Evolutionary conservation across 1,140 invertebrate species (phyloP), one percentile per base, ranked within the genome.

Genomic region (Drosophila sulfurigaster): DNA sequence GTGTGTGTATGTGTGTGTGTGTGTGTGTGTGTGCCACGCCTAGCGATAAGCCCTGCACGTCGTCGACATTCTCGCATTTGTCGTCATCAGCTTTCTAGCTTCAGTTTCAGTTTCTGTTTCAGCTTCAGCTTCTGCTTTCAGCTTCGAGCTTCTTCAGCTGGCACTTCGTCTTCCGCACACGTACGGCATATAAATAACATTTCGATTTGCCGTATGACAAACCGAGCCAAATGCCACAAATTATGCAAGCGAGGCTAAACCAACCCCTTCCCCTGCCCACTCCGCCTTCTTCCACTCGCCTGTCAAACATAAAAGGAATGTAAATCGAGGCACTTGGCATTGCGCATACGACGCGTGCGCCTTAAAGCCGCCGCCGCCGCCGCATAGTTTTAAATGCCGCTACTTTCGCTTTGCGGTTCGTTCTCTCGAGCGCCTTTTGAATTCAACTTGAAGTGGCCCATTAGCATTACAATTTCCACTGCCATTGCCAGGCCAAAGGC

Each of bases 171-270:
- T 72, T 13, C 56, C 46, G 71, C 73, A 64, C 83, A 87, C 83
- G 83, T 87, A 88, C 83, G 46, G 80, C 83, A 78, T 88, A 87
- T 87, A 87, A 87, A 87, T 87, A 87, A 88, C 83, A 80, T 87
- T 87, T 87, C 83, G 83, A 87, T 87, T 87, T 87, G 83, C 80
- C 66, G 69, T 82, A 86, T 88, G 83, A 87, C 83, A 87, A 87
- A 80, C 79, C 70, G 67, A 80, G 65, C 76, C 83, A 54, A 77
- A 87, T 75, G 72, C 58, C 72, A 63, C 72, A 75, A 75, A 75
- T 75, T 69, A 70, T 69, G 72, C 72, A 68, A 43, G 64, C 11
- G 62, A 64, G 11, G 51, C 13, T 48, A 62, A 49, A 28, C 11
- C 45, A 57, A 7, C 20, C 43, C n/a, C 8, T 35, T 8, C 20